Percentiles rank a stretch among this genome's conserved stretches.
Evolutionary conservation across 2,113 vertebrate genomes (phyloP).

Genomic region (Vicugna pacos): DNA sequence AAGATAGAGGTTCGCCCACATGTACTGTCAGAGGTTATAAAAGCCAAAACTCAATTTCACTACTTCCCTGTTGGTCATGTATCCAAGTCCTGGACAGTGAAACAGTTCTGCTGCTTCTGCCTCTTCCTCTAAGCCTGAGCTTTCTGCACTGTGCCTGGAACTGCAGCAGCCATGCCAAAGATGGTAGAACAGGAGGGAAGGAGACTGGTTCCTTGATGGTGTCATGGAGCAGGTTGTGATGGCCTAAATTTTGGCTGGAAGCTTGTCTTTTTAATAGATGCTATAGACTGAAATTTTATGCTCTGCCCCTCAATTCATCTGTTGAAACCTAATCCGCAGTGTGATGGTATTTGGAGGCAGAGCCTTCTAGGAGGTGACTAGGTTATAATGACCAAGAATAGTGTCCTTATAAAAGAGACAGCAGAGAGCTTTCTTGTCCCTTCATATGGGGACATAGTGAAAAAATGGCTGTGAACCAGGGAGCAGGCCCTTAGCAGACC

Average conservation of each 20-base stretch:
- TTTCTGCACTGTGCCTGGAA: neutral
- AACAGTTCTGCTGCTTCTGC: neutral
- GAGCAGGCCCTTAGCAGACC: neutral
- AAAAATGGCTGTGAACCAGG: neutral
- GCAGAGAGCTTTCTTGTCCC: neutral
- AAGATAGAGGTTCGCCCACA: neutral
- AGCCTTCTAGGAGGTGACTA: neutral
- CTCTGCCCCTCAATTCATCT: neutral
- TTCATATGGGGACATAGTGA: neutral
- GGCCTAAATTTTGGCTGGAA: neutral
- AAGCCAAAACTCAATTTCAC: neutral
- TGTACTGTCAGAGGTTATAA: neutral
- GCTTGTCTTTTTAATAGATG: neutral
- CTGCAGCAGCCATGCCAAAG: neutral
- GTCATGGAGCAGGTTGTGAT: neutral
- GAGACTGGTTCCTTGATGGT: neutral
- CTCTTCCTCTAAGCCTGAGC: neutral
- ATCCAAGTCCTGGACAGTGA: neutral
- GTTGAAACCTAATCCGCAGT: neutral
- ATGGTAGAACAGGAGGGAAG: neutral
- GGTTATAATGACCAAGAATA: neutral
- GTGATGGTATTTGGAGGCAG: neutral
- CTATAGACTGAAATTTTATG: neutral
- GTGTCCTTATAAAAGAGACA: neutral
- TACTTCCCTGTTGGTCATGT: neutral